Evolutionary conservation across 2,888 invertebrate species (phyloP).

Genomic region (Ochropleura leucogaster): DNA sequence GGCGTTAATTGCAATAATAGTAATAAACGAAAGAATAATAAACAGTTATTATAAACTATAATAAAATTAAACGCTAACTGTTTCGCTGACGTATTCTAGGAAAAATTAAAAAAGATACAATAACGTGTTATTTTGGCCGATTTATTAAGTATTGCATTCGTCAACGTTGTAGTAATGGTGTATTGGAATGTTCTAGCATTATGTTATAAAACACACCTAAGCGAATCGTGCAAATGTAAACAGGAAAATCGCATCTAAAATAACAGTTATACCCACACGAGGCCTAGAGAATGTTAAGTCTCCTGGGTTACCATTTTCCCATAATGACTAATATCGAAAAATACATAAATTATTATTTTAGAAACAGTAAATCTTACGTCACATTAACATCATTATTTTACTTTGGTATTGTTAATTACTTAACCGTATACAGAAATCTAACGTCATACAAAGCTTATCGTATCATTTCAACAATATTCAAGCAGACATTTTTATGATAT

Average conservation of each 20-base stretch:
- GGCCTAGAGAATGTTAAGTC: slow-evolving; percentile 12
- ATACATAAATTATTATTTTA: slow-evolving; percentile 5
- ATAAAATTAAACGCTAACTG: too few relatives aligned
- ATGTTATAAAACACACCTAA: not conserved
- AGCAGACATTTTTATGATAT: not conserved
- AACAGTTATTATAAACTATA: too few relatives aligned
- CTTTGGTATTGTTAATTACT: too few relatives aligned
- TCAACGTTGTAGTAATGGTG: not conserved
- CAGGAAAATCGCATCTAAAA: slow-evolving; percentile 46
- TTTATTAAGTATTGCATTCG: not conserved
- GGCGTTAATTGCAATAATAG: too few relatives aligned
- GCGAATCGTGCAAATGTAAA: slow-evolving; percentile 9
- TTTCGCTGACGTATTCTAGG: too few relatives aligned
- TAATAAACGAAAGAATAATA: too few relatives aligned
- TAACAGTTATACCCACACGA: slow-evolving; percentile 10
- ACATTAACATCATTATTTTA: too few relatives aligned
- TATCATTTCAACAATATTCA: not conserved
- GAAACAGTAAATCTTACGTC: not conserved
- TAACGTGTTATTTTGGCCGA: not conserved
- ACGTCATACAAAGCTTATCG: not conserved
- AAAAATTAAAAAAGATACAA: too few relatives aligned
- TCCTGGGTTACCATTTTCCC: slow-evolving; percentile 5
- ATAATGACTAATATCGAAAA: slow-evolving; percentile 11
- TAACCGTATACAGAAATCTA: too few relatives aligned
- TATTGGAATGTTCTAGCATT: not conserved